Evolutionary conservation across 2,888 invertebrate species (phyloP).

Genomic region (Anticlea derivata): DNA sequence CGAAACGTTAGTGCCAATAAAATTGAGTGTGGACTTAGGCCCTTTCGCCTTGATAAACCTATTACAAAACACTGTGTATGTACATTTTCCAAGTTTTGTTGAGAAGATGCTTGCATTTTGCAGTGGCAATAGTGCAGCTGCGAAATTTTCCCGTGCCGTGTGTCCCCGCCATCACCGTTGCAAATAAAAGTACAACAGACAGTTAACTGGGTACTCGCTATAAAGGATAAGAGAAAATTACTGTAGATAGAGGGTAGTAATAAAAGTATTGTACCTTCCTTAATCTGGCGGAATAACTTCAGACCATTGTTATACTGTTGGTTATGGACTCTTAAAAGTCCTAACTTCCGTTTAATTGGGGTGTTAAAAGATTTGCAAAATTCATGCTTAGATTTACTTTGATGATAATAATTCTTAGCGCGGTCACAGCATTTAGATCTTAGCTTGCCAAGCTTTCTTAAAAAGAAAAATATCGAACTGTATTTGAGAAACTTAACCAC

Average conservation of each 20-base stretch:
- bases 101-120: no score
- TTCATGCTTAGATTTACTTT: not conserved
- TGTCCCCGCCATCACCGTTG: slow-evolving; percentile 16
- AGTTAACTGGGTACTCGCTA: slow-evolving; percentile 33
- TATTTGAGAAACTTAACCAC: no score
- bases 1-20: no score
- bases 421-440: no score
- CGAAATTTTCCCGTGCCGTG: slow-evolving; percentile 14
- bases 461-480: no score
- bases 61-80: no score
- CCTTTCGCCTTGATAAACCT: no score
- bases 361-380: slow-evolving; percentile 16
- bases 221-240: slow-evolving; percentile 35
- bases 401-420: not conserved
- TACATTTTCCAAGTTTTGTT: no score
- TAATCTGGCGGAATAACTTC: slow-evolving; percentile 25
- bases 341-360: slow-evolving; percentile 17
- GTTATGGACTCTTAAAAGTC: slow-evolving; percentile 19
- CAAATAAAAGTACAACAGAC: slow-evolving; percentile 31
- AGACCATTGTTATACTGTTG: slow-evolving; percentile 14
- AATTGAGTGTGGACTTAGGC: no score
- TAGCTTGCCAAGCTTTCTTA: no score
- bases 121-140: no score
- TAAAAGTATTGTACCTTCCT: slow-evolving; percentile 31
- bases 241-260: slow-evolving; percentile 27